Conservation (phyloP, 2,888 invertebrate species). For the Lordiphosa fenestrarum region DNA sequence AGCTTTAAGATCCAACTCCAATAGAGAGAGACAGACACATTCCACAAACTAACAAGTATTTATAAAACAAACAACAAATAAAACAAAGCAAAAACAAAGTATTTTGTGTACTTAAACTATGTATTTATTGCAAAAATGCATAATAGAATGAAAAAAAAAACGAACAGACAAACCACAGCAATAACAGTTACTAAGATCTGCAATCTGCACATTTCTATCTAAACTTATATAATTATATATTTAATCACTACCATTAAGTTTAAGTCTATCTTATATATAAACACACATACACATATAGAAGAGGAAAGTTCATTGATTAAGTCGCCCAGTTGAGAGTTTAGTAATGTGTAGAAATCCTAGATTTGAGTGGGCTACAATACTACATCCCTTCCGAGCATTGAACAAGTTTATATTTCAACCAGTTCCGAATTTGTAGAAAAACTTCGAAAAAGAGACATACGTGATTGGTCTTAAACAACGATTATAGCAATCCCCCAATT, state of each 20-base stretch:
- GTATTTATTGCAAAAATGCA: conserved; percentile 4
- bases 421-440: no score
- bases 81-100: conserved; percentile 13
- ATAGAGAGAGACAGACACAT: conserved; percentile 8
- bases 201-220: conserved; percentile 10
- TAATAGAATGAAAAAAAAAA: conserved; percentile 4
- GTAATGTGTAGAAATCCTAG: no score
- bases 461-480: no score
- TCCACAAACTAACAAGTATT: conserved; percentile 31
- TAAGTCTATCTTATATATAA: conserved; percentile 7
- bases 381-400: no score
- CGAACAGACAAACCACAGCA: conserved; percentile 15
- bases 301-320: conserved; percentile 4
- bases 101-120: conserved; percentile 26
- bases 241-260: conserved; percentile 7
- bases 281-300: conserved; percentile 2
- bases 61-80: not conserved
- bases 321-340: not conserved
- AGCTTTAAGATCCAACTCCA: no score
- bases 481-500: no score
- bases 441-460: no score
- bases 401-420: no score
- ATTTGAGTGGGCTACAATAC: no score
- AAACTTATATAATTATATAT: no score
- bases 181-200: conserved; percentile 18